Base-by-base conservation (phyloP, 2,888 invertebrate species). In the Sturmia bella region DNA sequence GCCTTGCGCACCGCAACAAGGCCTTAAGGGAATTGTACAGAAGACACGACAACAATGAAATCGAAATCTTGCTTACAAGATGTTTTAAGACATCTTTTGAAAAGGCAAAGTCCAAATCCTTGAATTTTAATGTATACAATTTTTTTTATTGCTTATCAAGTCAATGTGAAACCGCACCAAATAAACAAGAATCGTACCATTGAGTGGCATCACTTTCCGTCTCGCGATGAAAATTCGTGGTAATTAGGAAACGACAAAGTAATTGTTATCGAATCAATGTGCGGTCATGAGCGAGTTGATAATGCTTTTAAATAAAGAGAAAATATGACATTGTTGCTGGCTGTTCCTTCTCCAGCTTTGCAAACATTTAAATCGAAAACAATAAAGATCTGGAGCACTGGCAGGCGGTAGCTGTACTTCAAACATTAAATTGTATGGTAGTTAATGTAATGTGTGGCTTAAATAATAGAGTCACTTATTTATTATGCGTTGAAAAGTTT, bases 401-500 rank as follows among this genome's bases (percentile, higher is more conserved):
- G 56, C 69, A 57, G 32, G 32, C 19, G 45, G 24, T 37, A 57
- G 59, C 59, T 41, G 70, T 50, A 24, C 37, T 27, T 32, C 32
- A 13, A 3, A 39, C 64, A 57, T 48, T 74, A 57, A 64, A 74
- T 39, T 66, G 21, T 74, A 37, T 54, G 48, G 13, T 54, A 50
- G 27, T n/a, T n/a, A n/a, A n/a, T n/a, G n/a, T n/a, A n/a, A n/a
- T n/a, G n/a, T 43, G 37, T 45, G 50, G 50, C 50, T 57, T 50
- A 59, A 66, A 66, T 75, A 66, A 75, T 59, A 41, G 39, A 54
- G 37, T 57, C 57, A 75, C 66, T 66, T 75, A 66, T 59, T 68
- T 32, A 6, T 39, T 45, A 52, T n/a, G 2, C 6, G n/a, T 2
- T 37, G 7, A 32, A 32, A 6, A 32, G 32, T 7, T 32, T 32